phyloP scores from a whole-genome alignment of 1,140 invertebrate genomes.

The Drosophila watanabei region DNA sequence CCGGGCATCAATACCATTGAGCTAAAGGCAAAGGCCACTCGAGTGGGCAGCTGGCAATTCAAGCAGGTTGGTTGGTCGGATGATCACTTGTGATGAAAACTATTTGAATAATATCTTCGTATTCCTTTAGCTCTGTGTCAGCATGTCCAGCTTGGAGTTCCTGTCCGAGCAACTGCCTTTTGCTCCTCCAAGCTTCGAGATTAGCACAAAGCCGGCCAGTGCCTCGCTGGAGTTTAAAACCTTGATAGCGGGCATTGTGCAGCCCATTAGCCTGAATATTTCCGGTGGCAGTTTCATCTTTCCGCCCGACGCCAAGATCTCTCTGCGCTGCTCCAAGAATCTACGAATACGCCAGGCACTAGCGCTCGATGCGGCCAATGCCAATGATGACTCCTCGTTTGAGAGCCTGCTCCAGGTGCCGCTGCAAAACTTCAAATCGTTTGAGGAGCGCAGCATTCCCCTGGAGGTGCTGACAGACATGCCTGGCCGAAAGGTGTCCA shows the following conservation, averaged over 20 bases:
- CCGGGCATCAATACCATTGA: conserved; percentile 91
- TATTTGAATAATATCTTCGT: background rate
- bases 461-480: conserved; percentile 91
- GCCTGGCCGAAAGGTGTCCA: conserved; percentile 88
- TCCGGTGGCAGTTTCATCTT: conserved; percentile 89
- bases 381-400: conserved; percentile 81
- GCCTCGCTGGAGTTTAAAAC: conserved; percentile 86
- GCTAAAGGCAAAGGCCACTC: conserved; percentile 88
- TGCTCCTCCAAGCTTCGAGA: conserved; percentile 83
- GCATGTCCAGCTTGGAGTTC: conserved; percentile 88
- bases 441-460: conserved; percentile 88
- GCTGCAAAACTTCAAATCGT: conserved; percentile 89
- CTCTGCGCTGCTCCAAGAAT: conserved; percentile 87
- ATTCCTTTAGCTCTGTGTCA: conserved; percentile 59
- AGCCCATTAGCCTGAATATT: conserved; percentile 89
- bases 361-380: conserved; percentile 1
- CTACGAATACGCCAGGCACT: conserved; percentile 85
- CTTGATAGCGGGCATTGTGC: conserved; percentile 90
- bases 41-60: conserved; percentile 82
- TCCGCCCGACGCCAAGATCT: conserved; percentile 86
- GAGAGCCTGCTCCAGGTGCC: conserved; percentile 88
- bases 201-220: conserved; percentile 86
- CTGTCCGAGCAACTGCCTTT: conserved; percentile 86
- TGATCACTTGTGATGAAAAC: no score
- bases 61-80: conserved; percentile 62